These are phyloP conservation scores for Syrista parreyssii DNA, from an alignment of 2,888 invertebrate genomes.

Conservation along the genomic window DNA sequence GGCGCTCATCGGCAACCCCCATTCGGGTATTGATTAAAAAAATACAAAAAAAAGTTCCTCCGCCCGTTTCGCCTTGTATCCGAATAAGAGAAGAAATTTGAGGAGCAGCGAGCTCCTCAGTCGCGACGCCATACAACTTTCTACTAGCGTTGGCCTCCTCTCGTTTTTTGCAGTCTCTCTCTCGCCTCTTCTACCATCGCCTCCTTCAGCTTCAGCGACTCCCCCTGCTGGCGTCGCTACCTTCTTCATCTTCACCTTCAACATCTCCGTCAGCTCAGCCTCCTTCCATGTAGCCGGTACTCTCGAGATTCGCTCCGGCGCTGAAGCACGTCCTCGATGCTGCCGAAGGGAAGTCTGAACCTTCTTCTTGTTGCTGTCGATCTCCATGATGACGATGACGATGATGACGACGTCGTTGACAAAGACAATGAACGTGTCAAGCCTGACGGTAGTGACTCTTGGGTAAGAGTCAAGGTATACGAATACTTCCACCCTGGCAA, in stretches of 20 bases:
- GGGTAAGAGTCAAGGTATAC: not conserved
- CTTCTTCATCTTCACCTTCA: not conserved
- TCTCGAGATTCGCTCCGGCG: not conserved
- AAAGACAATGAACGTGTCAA: not conserved
- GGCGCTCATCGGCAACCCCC: not conserved
- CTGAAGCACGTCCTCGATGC: not conserved
- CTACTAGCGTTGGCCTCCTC: not conserved
- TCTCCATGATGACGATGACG: not conserved
- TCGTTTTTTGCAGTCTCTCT: not conserved
- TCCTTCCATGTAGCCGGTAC: not conserved
- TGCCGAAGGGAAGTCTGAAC: not conserved
- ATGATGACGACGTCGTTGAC: not conserved
- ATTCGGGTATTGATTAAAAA: not conserved
- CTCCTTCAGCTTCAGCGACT: not conserved
- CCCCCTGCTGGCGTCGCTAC: not conserved
- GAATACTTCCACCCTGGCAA: not conserved
- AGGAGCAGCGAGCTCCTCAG: not conserved
- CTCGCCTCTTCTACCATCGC: not conserved
- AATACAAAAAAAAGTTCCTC: slow-evolving; percentile 3
- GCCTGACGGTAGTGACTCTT: not conserved
- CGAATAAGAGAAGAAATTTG: not conserved
- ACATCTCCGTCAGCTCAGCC: not conserved
- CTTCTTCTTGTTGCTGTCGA: not conserved
- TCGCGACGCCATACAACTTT: not conserved
- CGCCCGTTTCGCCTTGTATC: not conserved